Base-by-base conservation (phyloP, 1,140 invertebrate species). In the Watersipora subatra region DNA sequence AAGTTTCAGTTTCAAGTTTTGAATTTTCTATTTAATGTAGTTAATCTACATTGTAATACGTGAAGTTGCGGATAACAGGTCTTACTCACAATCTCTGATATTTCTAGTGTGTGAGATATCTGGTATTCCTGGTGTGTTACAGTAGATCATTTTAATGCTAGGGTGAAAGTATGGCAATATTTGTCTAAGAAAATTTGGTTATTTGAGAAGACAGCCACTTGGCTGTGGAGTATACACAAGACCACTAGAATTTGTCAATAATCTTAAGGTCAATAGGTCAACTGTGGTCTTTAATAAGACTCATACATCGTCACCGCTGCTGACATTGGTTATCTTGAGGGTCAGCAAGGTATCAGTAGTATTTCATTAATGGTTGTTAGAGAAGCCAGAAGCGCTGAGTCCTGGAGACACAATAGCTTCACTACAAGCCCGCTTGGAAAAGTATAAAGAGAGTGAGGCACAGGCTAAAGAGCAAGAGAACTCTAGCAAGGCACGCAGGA, bases 401-500 rank as follows among this genome's bases (percentile, higher is more conserved):
- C 83, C 84, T 3, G 76, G 76, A 27, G 85, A 87, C 19, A 82
- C 93, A 17, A 81, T 86, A 66, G 89, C 91, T 75, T 92, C 90
- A 2, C 78, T 98, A 2, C 83, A 88, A 73, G 90, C 93, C 76
- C 84, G 93, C 64, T 79, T 94, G 1, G 85, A 86, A 22, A 87
- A 91, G 76, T 97, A 93, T 78, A 74, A 80, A 66, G 72, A 74
- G 27, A 72, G 79, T 34, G 87, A 90, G 75, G 81, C 84, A 26
- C 83, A 86, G 64, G 90, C 91, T 0, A 88, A 90, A 71, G 64
- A 64, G 17, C 87, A 89, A 69, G 86, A 86, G 1, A 93, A 97
- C 74, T 81, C 84, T 0, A 87, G 90, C 25, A 97, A 97, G 82
- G 88, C 86, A 0, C 82, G 93, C 67, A 83, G 92, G 69, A 89